Base-by-base conservation (phyloP, 2,797 vertebrate species). In the Melanotaenia parkinsoni region DNA sequence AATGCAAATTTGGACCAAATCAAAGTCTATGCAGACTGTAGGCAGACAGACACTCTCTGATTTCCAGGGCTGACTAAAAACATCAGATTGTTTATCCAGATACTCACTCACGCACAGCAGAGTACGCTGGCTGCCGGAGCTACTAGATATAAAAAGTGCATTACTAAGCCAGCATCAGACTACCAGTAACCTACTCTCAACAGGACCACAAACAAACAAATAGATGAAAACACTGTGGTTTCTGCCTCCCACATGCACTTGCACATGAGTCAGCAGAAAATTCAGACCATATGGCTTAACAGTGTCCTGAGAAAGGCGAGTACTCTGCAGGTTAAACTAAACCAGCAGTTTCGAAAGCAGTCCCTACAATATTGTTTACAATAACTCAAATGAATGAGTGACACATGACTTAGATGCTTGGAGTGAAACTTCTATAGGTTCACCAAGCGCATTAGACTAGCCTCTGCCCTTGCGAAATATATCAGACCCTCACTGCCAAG, bases 261-360 rank as follows among this genome's bases (percentile, higher is more conserved):
- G 76, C 58, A 32, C 78, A 84, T 92, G 91, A 93, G 86, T 91
- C 89, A 91, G 92, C 92, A 91, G 72, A 92, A 92, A 87, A 86
- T 72, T 58, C 61, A 24, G 67, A 83, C 83, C 85, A 90, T 91
- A 87, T 90, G 83, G 82, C 79, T 85, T 45, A 58, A 84, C 71
- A 67, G 76, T 80, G 84, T 86, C 81, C 76, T 47, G 70, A 62
- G 64, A 72, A 85, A 86, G 72, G 79, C 26, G 9, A 62, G 61
- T 43, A 70, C 63, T 84, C 80, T 75, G 67, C 70, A 59, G 58
- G 33, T 86, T 83, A 50, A 67, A 80, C 40, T 30, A 83, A 80
- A 72, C 59, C 51, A 77, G 58, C 24, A 66, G 18, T 30, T 18
- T 18, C 24, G 64, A 45, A 50, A 51, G 5, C 22, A 12, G 58